Evolutionary conservation across 2,113 vertebrate species (phyloP).

Genomic region (Toxotes jaculatrix): DNA sequence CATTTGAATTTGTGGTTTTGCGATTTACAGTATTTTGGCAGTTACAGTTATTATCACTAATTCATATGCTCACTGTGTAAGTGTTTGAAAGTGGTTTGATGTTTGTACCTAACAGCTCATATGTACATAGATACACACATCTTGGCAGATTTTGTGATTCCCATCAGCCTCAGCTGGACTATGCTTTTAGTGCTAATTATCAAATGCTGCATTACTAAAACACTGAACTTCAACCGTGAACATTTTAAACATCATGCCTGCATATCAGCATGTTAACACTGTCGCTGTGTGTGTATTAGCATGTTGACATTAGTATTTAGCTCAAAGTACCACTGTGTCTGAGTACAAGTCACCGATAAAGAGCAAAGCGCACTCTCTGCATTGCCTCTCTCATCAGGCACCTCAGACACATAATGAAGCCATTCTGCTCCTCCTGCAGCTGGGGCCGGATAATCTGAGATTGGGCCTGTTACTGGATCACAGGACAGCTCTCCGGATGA

Average conservation of each 20-base stretch:
- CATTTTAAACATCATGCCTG: not conserved
- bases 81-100: not conserved
- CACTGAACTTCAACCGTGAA: no score
- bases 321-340: not conserved
- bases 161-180: no score
- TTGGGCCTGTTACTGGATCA: slow-evolving; percentile 71
- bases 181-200: no score
- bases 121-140: no score
- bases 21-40: not conserved
- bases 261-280: not conserved
- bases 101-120: no score
- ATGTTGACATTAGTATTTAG: not conserved
- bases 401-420: slow-evolving; percentile 76
- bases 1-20: not conserved
- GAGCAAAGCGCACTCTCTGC: slow-evolving; percentile 47
- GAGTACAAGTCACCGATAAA: slow-evolving; percentile 31
- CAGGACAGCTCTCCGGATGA: slow-evolving; percentile 70
- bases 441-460: slow-evolving; percentile 77
- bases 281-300: not conserved
- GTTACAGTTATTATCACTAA: no score
- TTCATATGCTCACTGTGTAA: not conserved
- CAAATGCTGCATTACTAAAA: no score
- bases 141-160: no score
- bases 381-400: slow-evolving; percentile 58
- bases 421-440: slow-evolving; percentile 78